Evolutionary conservation across 2,888 invertebrate genomes (phyloP).

Genomic region (Euzophera pinguis): DNA sequence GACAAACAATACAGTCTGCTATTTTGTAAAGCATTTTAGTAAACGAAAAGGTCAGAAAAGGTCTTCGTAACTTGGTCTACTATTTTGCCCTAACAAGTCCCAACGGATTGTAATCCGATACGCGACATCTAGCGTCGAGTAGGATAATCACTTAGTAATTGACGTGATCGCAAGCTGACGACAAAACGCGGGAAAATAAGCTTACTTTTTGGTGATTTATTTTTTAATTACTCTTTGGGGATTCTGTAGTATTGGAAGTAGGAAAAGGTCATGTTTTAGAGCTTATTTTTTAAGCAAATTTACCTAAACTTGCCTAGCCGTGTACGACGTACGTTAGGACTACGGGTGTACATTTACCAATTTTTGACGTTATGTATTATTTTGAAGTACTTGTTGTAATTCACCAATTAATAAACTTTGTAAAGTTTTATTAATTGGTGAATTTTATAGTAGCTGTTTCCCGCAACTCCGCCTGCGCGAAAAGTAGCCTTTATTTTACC

Average conservation of each 20-base stretch:
- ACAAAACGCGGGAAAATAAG: conserved; percentile 46
- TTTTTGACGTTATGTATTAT: too few species aligned
- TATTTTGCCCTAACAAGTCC: conserved; percentile 38
- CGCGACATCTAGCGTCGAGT: conserved; percentile 59
- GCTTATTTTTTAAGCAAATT: too few species aligned
- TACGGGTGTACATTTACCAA: too few species aligned
- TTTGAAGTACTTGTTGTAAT: too few species aligned
- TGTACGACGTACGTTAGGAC: too few species aligned
- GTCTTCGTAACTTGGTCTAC: conserved; percentile 24
- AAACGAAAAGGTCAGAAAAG: not conserved
- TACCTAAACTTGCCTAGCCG: too few species aligned
- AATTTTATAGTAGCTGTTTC: too few species aligned
- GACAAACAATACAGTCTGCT: not conserved
- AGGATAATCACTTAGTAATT: conserved; percentile 63
- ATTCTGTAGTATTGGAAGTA: not conserved
- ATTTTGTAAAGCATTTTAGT: not conserved
- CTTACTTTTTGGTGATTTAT: conserved; percentile 25
- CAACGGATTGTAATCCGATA: conserved; percentile 51
- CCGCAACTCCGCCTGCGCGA: too few species aligned
- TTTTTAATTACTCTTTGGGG: conserved; percentile 7
- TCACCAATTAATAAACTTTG: too few species aligned
- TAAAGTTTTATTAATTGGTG: too few species aligned
- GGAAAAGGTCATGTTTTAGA: not conserved
- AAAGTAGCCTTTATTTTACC: too few species aligned
- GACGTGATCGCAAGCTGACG: conserved; percentile 46